phyloP scores from a whole-genome alignment of 2,797 vertebrate species.

The Poecilia gillii region DNA sequence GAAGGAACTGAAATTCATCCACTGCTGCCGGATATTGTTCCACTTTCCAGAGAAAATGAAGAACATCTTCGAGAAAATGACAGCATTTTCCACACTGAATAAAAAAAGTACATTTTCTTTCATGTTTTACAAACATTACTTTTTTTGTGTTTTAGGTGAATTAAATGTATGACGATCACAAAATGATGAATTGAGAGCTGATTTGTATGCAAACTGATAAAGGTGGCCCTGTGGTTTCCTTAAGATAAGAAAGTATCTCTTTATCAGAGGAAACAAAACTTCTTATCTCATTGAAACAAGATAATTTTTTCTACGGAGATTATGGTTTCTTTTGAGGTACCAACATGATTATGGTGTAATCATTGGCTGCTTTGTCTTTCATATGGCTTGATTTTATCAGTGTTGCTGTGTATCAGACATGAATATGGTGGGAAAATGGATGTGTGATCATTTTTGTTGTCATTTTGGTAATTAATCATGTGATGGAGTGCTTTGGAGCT shows the following conservation, averaged over 20 bases:
- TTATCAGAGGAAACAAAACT: slow-evolving; percentile 1
- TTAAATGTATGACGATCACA: background rate
- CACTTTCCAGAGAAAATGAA: slow-evolving; percentile 28
- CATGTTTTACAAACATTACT: background rate
- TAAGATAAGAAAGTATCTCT: slow-evolving; percentile 1
- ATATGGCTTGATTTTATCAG: background rate
- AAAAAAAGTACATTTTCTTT: background rate
- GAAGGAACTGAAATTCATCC: slow-evolving; percentile 54
- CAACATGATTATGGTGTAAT: background rate
- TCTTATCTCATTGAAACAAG: background rate
- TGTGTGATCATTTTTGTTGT: background rate
- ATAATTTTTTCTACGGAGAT: background rate
- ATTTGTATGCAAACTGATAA: background rate
- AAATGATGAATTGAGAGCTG: background rate
- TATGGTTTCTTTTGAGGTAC: background rate
- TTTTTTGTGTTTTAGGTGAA: background rate
- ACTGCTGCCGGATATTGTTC: slow-evolving; percentile 13
- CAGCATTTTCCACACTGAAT: background rate
- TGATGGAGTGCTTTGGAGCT: background rate
- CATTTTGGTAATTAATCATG: background rate
- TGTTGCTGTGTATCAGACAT: background rate
- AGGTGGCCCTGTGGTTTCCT: background rate
- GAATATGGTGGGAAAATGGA: background rate
- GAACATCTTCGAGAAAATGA: slow-evolving; percentile 1
- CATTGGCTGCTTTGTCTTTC: background rate